Conservation (phyloP, 2,113 vertebrate species). For the Scomber scombrus region DNA sequence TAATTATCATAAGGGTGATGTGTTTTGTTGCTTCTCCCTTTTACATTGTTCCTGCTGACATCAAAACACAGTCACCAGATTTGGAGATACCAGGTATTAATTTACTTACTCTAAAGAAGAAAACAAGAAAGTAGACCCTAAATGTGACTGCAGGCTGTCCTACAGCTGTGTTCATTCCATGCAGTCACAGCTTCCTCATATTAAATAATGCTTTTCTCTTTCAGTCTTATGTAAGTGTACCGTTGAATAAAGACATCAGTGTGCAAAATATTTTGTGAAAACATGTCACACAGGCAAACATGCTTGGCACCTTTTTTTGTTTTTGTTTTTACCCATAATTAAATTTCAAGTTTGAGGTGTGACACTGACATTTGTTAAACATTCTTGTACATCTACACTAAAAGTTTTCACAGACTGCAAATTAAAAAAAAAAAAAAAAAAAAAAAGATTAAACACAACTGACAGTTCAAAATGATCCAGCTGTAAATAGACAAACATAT, state of each 20-base stretch:
- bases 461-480: not conserved
- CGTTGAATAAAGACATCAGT: not conserved
- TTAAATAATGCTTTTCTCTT: not conserved
- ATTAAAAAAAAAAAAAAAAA: not conserved
- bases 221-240: not conserved
- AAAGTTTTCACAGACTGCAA: not conserved
- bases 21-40: not conserved
- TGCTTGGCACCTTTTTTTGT: not conserved
- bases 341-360: not conserved
- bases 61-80: not conserved
- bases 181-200: not conserved
- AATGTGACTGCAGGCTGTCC: slow-evolving; percentile 3
- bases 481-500: not conserved
- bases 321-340: not conserved
- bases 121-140: not conserved
- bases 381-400: not conserved
- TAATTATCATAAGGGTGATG: too few relatives aligned
- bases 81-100: not conserved
- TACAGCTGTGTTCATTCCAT: not conserved
- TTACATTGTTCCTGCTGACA: not conserved
- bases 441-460: not conserved
- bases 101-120: not conserved
- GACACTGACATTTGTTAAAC: not conserved
- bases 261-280: not conserved
- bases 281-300: not conserved